Percentiles rank a stretch among this genome's conserved stretches.
Conservation (phyloP, 2,888 invertebrate genomes). For the Drosophila meridiana region DNA sequence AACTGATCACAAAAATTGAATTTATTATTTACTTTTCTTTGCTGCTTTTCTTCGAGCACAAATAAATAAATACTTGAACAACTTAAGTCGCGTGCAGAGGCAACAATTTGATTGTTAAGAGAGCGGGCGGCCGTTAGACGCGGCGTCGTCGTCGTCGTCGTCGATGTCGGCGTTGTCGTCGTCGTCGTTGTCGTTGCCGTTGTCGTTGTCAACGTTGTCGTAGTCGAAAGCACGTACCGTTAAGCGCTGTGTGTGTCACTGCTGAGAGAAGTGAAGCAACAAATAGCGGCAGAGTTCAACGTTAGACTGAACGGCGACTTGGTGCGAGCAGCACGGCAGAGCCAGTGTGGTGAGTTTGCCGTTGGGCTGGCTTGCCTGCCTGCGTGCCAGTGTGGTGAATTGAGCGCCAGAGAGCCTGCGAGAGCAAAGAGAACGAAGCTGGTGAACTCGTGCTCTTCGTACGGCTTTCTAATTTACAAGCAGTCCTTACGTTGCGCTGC, state of each 20-base stretch:
- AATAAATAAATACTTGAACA: conserved; percentile 2
- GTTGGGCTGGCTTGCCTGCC: conserved; percentile 1
- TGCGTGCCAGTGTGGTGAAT: conserved; percentile 37
- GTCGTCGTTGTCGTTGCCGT: conserved; percentile 7
- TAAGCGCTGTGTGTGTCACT: conserved; percentile 11
- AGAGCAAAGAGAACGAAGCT: conserved; percentile 20
- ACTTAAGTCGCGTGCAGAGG: conserved; percentile 13
- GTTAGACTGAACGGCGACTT: conserved; percentile 66
- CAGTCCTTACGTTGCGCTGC: conserved; percentile 7
- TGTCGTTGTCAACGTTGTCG: not conserved
- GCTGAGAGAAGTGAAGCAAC: conserved; percentile 50
- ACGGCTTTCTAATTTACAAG: conserved; percentile 49
- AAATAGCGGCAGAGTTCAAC: conserved; percentile 69
- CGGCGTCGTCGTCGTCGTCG: conserved; percentile 16
- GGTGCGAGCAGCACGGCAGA: conserved; percentile 11
- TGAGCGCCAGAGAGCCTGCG: not conserved
- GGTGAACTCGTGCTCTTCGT: conserved; percentile 38
- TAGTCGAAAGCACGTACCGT: conserved; percentile 38
- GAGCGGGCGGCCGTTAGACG: conserved; percentile 18
- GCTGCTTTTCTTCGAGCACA: not conserved
- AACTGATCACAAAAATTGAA: conserved; percentile 44
- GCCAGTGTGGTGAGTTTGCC: conserved; percentile 46
- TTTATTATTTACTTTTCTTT: not conserved
- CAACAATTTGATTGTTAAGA: conserved; percentile 31
- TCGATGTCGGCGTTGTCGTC: not conserved